Percentiles rank a stretch among this genome's conserved stretches.
Conservation (phyloP, 92 coral and sea anemone genomes). For the Paragorgia papillata region DNA sequence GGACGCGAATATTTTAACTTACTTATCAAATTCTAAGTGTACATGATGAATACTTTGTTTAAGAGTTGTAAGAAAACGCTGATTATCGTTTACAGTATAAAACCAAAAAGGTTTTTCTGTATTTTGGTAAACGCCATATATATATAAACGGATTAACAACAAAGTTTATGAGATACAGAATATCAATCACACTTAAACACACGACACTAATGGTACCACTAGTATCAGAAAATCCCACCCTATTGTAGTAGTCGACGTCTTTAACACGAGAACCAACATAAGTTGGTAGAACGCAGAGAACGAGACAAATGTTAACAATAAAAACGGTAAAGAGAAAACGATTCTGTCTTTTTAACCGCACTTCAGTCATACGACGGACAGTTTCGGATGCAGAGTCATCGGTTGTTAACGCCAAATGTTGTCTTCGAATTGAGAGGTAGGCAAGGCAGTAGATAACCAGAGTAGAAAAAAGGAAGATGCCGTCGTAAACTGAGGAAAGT, state of each 20-base stretch:
- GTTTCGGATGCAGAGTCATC: not conserved
- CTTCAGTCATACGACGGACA: not conserved
- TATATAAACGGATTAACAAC: conserved; percentile 19
- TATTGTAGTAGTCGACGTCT: not conserved
- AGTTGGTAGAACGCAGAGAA: not conserved
- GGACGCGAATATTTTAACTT: no score
- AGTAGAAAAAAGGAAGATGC: no score
- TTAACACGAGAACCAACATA: not conserved
- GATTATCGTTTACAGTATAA: conserved; percentile 4
- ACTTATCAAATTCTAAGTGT: no score
- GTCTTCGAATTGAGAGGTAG: not conserved
- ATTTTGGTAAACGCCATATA: conserved; percentile 18
- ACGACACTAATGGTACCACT: not conserved
- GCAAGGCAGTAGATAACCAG: no score
- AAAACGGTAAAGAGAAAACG: conserved; percentile 11
- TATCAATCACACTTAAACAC: not conserved
- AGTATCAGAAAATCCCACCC: no score
- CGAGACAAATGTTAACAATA: not conserved
- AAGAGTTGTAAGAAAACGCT: no score
- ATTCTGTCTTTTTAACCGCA: conserved; percentile 14
- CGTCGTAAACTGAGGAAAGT: not conserved
- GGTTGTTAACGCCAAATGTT: not conserved
- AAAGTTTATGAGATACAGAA: not conserved
- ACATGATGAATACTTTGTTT: no score
- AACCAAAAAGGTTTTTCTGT: not conserved